These are phyloP conservation scores for Clarias laeviceps DNA, from an alignment of 2,797 vertebrate species.

Conservation along the genomic window DNA sequence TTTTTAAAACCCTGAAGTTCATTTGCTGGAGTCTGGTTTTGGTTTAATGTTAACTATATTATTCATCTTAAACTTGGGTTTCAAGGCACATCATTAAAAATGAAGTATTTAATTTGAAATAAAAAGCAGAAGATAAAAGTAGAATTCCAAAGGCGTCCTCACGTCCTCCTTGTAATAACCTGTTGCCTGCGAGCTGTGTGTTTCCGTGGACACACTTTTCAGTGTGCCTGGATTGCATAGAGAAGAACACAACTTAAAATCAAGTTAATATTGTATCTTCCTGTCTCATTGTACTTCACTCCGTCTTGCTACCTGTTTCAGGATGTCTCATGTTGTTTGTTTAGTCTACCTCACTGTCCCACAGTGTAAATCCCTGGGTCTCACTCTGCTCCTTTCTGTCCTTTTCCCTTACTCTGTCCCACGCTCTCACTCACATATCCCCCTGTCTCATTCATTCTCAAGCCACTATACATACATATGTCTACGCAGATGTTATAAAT, in stretches of 20 bases:
- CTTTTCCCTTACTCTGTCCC: neutral
- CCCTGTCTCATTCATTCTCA: neutral
- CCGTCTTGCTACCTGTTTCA: neutral
- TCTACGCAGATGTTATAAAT: neutral
- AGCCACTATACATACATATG: no score
- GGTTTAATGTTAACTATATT: neutral
- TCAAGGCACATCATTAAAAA: neutral
- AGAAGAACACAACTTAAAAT: neutral
- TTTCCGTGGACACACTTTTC: neutral
- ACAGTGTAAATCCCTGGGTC: neutral
- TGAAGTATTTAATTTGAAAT: neutral
- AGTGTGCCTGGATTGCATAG: neutral
- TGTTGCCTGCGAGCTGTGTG: neutral
- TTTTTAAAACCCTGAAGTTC: neutral
- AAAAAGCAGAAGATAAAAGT: neutral
- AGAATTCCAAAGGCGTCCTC: neutral
- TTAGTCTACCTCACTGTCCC: neutral
- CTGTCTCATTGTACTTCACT: neutral
- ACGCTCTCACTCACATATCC: neutral
- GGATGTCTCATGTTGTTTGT: neutral
- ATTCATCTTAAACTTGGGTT: no score
- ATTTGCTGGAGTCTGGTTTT: neutral
- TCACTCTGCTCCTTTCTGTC: neutral
- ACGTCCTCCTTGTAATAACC: neutral
- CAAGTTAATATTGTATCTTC: neutral